Evolutionary conservation across 2,797 vertebrate genomes (phyloP), one percentile per base, ranked within the genome.

Genomic region (Austrolebias charrua): DNA sequence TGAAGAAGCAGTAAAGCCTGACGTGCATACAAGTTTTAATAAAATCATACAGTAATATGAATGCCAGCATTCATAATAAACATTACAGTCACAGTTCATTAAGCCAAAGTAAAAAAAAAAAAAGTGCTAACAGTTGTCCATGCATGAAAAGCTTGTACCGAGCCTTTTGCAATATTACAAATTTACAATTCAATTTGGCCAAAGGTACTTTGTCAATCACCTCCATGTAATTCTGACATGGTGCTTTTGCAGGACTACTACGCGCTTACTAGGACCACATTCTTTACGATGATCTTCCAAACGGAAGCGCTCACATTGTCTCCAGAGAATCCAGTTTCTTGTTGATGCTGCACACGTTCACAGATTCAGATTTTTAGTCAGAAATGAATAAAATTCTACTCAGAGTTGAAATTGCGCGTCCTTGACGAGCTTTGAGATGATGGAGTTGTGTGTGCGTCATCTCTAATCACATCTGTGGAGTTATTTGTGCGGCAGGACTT

Each of bases 31-130:
- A n/a, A 29, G n/a, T 64, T 56, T 24, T 55, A 40, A 19, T 48
- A 15, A 55, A 48, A 13, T 54, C 38, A 24, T 53, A n/a, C n/a
- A n/a, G n/a, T n/a, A n/a, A 64, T 19, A 79, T 82, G 87, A 90
- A 92, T 55, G 90, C 92, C 91, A 69, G 90, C 90, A 91, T 83
- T 88, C 87, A 91, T 61, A 69, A 64, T 18, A 69, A 55, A 12
- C 79, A 61, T n/a, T n/a, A 63, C 12, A 60, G n/a, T 53, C 65
- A 80, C 61, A 80, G 67, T 55, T 78, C 1, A 66, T 8, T 18
- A 57, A 60, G 14, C 14, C 54, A 51, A 50, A 66, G 19, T 38
- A 12, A 2, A 40, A 45, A 63, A 14, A 55, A 45, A 63, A 68
- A 70, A 38, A 81, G 66, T 75, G 55, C 76, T 84, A 69, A 55